phyloP scores from a whole-genome alignment of 2,888 invertebrate genomes.

The Rhingia campestris region DNA sequence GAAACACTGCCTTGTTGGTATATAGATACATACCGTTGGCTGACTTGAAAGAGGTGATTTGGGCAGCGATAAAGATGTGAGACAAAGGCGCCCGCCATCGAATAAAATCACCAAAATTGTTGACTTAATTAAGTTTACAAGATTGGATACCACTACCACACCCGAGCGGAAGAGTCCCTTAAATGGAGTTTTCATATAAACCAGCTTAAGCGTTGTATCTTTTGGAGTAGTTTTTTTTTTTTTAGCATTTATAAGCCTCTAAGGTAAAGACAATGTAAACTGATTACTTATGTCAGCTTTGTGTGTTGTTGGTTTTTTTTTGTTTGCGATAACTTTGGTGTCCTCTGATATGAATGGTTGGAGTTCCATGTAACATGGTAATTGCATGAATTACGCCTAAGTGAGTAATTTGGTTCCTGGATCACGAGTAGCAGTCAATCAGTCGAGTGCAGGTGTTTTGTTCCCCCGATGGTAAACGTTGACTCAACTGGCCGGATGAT shows the following conservation, averaged over 20 bases:
- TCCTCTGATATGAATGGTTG: slow-evolving; percentile 58
- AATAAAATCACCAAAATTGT: slow-evolving; percentile 56
- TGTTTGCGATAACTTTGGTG: slow-evolving; percentile 40
- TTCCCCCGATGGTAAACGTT: slow-evolving; percentile 40
- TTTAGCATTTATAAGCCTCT: slow-evolving; percentile 28
- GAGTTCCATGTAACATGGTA: slow-evolving; percentile 71
- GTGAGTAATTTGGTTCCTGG: slow-evolving; percentile 73
- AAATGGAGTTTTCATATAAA: slow-evolving; percentile 15
- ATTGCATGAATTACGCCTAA: slow-evolving; percentile 70
- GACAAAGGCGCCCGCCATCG: slow-evolving; percentile 56
- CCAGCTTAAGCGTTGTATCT: background rate
- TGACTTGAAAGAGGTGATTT: slow-evolving; percentile 30
- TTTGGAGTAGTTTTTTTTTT: background rate
- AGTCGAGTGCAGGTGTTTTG: slow-evolving; percentile 56
- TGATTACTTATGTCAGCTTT: slow-evolving; percentile 62
- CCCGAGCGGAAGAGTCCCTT: slow-evolving; percentile 38
- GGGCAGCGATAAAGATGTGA: slow-evolving; percentile 39
- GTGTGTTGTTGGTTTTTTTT: slow-evolving; percentile 5
- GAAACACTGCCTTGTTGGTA: slow-evolving; percentile 9
- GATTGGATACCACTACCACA: slow-evolving; percentile 27
- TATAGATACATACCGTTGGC: background rate
- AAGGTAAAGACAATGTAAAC: slow-evolving; percentile 46
- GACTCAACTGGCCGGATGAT: slow-evolving; percentile 57
- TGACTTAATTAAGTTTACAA: slow-evolving; percentile 55
- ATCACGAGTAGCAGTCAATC: slow-evolving; percentile 58